These are phyloP conservation scores for Labia minor DNA, from an alignment of 2,888 invertebrate genomes.

Conservation along the genomic window DNA sequence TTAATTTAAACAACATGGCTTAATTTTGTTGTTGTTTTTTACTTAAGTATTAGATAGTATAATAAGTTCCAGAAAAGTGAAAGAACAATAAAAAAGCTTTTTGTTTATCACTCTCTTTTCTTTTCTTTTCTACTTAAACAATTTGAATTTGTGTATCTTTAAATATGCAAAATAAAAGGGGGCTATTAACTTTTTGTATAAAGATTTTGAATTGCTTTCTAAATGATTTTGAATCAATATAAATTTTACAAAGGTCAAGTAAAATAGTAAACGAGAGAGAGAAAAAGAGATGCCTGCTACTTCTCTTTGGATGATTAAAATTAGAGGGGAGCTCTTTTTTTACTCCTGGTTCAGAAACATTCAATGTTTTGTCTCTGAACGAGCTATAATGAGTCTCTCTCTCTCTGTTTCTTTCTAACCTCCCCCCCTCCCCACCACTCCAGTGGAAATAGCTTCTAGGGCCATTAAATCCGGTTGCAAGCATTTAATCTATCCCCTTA, in stretches of 20 bases:
- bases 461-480: conserved; percentile 13
- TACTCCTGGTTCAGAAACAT: neutral
- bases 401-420: too few relatives aligned
- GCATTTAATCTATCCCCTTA: neutral
- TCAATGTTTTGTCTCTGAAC: neutral
- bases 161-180: too few relatives aligned
- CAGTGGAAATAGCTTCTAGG: neutral
- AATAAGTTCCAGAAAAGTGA: too few relatives aligned
- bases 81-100: too few relatives aligned
- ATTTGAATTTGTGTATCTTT: too few relatives aligned
- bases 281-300: neutral
- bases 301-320: neutral
- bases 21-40: too few relatives aligned
- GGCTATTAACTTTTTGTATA: neutral
- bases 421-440: neutral
- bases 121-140: too few relatives aligned
- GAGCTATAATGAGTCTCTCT: neutral
- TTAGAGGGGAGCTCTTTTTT: neutral
- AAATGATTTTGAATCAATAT: neutral
- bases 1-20: too few relatives aligned
- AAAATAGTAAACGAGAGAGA: neutral
- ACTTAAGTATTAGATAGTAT: too few relatives aligned
- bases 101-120: too few relatives aligned
- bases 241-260: neutral
- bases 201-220: neutral